Conservation (phyloP, 2,888 invertebrate genomes). For the Oligia strigilis region DNA sequence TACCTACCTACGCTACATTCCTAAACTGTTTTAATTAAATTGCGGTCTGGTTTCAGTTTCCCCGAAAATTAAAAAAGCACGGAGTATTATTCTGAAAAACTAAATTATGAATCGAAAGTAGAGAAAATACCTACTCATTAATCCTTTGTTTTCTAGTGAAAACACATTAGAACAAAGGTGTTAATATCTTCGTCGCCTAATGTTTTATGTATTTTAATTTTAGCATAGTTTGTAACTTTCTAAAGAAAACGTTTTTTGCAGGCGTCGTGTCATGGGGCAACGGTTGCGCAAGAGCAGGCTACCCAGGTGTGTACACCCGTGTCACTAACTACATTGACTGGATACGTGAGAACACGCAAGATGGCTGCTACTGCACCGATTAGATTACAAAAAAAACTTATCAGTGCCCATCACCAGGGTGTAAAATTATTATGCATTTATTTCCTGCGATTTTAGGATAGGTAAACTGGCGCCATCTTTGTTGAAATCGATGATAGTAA, state of each 20-base stretch:
- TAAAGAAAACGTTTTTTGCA: conserved; percentile 75
- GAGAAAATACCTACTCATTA: conserved; percentile 1
- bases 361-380: conserved; percentile 95
- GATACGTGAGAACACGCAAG: conserved; percentile 94
- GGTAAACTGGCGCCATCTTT: conserved; percentile 51
- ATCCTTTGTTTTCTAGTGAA: conserved; percentile 7
- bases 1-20: neutral
- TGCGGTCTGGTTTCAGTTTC: neutral
- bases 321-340: conserved; percentile 95
- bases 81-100: neutral
- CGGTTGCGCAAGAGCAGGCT: conserved; percentile 95
- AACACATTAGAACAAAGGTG: conserved; percentile 24
- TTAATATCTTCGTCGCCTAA: conserved; percentile 16
- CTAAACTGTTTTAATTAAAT: neutral
- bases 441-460: conserved; percentile 49
- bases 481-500: conserved; percentile 3
- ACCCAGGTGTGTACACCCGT: conserved; percentile 96
- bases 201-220: conserved; percentile 36
- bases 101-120: conserved; percentile 12
- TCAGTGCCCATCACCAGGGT: conserved; percentile 1
- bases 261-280: conserved; percentile 97
- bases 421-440: conserved; percentile 59
- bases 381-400: conserved; percentile 70
- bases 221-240: conserved; percentile 30
- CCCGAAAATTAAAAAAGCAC: neutral